A percentile compares a stretch with the other conserved stretches of the same genome.
phyloP scores from a whole-genome alignment of 2,888 invertebrate species.

The Scaptomyza parva region DNA sequence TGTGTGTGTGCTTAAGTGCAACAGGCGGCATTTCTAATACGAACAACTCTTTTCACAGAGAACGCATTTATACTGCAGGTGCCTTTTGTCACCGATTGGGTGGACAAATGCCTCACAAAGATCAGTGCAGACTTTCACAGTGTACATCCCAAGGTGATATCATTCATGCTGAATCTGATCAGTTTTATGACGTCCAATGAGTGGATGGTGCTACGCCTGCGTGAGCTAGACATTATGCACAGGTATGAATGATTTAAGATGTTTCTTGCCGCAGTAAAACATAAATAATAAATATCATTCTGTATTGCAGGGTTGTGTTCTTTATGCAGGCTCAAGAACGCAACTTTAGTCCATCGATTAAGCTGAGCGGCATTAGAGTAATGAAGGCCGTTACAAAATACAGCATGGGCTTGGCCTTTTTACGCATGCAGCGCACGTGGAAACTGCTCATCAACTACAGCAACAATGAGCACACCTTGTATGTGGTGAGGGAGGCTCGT shows the following conservation, averaged over 20 bases:
- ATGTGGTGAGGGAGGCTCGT: constrained; percentile 89
- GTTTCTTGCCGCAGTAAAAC: no score
- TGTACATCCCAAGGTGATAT: constrained; percentile 85
- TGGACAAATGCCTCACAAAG: constrained; percentile 83
- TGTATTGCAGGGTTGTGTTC: constrained; percentile 61
- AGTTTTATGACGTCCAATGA: constrained; percentile 87
- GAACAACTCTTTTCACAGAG: constrained; percentile 68
- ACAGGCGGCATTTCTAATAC: constrained; percentile 41
- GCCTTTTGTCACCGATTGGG: constrained; percentile 85
- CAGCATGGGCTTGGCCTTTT: constrained; percentile 88
- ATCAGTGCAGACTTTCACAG: constrained; percentile 81
- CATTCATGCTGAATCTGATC: constrained; percentile 88
- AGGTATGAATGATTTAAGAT: no score
- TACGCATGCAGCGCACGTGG: constrained; percentile 88
- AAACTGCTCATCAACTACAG: constrained; percentile 87
- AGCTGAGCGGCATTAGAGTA: constrained; percentile 89
- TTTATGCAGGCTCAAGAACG: constrained; percentile 67
- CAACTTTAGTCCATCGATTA: constrained; percentile 87
- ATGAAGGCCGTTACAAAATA: constrained; percentile 87
- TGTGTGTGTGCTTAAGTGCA: constrained; percentile 28
- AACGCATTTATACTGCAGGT: constrained; percentile 81
- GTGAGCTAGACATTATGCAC: constrained; percentile 82
- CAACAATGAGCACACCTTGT: constrained; percentile 89
- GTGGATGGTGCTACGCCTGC: constrained; percentile 87
- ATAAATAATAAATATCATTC: neutral